Evolutionary conservation across 1,140 invertebrate genomes (phyloP).

Genomic region (Holcopasites calliopsidis): DNA sequence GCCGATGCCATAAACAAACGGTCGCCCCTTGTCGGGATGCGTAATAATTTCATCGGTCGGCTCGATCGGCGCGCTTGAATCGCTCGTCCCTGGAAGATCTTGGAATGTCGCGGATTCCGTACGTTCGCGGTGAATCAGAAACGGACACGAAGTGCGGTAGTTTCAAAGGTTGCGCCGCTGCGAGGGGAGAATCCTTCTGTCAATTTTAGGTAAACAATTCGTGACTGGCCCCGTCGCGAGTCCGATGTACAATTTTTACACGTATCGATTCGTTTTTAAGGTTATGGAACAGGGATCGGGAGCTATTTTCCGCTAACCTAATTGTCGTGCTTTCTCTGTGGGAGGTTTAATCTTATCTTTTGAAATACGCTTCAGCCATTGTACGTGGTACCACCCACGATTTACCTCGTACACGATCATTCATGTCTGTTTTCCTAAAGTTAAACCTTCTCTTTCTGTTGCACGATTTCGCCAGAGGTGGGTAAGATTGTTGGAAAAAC

Average conservation of each 20-base stretch:
- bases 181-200: not conserved
- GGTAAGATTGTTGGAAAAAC: slow-evolving; percentile 17
- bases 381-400: not conserved
- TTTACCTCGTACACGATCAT: not conserved
- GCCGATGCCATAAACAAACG: slow-evolving; percentile 36
- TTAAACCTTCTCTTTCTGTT: not conserved
- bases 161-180: slow-evolving; percentile 13
- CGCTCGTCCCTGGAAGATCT: not conserved
- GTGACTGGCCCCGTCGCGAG: not conserved
- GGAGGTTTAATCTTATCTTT: slow-evolving; percentile 43
- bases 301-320: slow-evolving; percentile 39
- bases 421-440: not conserved
- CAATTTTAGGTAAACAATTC: slow-evolving; percentile 25
- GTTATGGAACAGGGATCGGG: not conserved
- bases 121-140: slow-evolving; percentile 23
- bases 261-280: not conserved
- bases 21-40: slow-evolving; percentile 14
- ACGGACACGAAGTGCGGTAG: slow-evolving; percentile 30
- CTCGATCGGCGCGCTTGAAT: not conserved
- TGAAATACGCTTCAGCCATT: slow-evolving; percentile 17
- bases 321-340: not conserved
- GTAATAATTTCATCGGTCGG: not conserved
- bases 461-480: not conserved
- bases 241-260: no score
- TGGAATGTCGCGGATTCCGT: slow-evolving; percentile 30